A percentile compares a stretch with the other conserved stretches of the same genome.
Evolutionary conservation across 2,113 vertebrate genomes (phyloP).

Genomic region (Serinus canaria): DNA sequence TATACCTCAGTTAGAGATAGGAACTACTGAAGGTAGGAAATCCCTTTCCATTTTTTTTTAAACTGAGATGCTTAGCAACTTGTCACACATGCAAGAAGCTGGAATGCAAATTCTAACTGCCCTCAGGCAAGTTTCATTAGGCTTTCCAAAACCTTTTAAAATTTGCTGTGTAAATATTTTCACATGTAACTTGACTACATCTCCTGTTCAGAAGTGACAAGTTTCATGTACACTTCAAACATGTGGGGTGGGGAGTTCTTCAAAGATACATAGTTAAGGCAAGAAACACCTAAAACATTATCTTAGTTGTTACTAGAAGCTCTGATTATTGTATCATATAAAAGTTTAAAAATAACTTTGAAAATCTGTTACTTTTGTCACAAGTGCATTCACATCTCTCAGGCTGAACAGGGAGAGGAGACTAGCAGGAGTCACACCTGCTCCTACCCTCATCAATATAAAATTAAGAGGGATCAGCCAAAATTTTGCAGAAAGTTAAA

Average conservation of each 20-base stretch:
- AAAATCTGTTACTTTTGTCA: background rate
- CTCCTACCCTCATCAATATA: background rate
- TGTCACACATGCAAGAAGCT: background rate
- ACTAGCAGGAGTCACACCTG: background rate
- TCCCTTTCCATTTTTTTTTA: background rate
- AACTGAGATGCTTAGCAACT: background rate
- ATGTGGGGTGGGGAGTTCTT: background rate
- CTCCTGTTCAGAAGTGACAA: background rate
- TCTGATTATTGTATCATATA: background rate
- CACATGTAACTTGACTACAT: background rate
- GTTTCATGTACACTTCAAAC: background rate
- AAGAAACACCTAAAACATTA: background rate
- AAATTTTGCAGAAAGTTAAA: background rate
- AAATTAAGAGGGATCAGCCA: background rate
- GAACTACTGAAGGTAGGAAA: background rate
- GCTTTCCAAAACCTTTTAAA: slow-evolving; percentile 22
- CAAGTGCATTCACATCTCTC: background rate
- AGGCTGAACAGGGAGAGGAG: background rate
- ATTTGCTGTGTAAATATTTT: slow-evolving; percentile 46
- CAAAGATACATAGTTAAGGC: background rate
- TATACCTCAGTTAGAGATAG: background rate
- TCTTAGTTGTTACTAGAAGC: background rate
- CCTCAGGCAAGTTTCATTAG: slow-evolving; percentile 40
- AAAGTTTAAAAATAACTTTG: background rate
- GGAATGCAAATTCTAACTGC: slow-evolving; percentile 24